Percentiles rank a stretch among this genome's conserved stretches.
phyloP scores from a whole-genome alignment of 1,140 invertebrate genomes.

The Oryctes rhinoceros region DNA sequence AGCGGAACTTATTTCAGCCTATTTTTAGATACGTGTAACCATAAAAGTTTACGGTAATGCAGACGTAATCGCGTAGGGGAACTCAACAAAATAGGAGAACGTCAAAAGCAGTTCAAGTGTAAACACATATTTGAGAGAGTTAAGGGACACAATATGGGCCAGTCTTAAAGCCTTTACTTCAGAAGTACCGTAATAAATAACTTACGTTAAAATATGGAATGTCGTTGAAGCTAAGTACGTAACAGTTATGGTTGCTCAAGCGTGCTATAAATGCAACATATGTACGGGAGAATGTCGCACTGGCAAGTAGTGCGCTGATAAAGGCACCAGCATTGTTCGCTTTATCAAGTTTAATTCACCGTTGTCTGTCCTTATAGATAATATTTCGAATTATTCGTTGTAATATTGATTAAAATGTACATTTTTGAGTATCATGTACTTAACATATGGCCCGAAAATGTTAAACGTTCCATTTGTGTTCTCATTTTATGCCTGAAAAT shows the following conservation, averaged over 20 bases:
- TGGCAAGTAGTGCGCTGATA: neutral
- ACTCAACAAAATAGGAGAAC: constrained; percentile 24
- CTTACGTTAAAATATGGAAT: constrained; percentile 28
- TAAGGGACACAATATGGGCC: constrained; percentile 7
- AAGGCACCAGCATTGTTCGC: neutral
- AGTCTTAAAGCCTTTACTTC: neutral
- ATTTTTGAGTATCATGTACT: too few relatives aligned
- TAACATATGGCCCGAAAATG: too few relatives aligned
- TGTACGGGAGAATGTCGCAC: neutral
- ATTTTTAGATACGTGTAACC: constrained; percentile 18
- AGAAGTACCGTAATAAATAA: constrained; percentile 21
- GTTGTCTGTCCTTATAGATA: neutral
- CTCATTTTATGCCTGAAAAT: too few relatives aligned
- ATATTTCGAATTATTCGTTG: neutral
- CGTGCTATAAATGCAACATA: neutral
- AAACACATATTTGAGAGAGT: constrained; percentile 29
- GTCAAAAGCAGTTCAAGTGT: constrained; percentile 27
- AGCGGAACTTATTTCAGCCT: neutral
- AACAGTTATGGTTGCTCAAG: constrained; percentile 15
- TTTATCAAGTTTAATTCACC: neutral
- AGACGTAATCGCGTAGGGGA: constrained; percentile 22
- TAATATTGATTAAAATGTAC: too few relatives aligned
- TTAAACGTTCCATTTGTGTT: too few relatives aligned
- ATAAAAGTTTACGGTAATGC: constrained; percentile 26
- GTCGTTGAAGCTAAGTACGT: constrained; percentile 1